A percentile compares a stretch with the other conserved stretches of the same genome.
These are phyloP conservation scores for Bryconaethiops microstoma DNA, from an alignment of 2,797 vertebrate genomes.

Conservation along the genomic window DNA sequence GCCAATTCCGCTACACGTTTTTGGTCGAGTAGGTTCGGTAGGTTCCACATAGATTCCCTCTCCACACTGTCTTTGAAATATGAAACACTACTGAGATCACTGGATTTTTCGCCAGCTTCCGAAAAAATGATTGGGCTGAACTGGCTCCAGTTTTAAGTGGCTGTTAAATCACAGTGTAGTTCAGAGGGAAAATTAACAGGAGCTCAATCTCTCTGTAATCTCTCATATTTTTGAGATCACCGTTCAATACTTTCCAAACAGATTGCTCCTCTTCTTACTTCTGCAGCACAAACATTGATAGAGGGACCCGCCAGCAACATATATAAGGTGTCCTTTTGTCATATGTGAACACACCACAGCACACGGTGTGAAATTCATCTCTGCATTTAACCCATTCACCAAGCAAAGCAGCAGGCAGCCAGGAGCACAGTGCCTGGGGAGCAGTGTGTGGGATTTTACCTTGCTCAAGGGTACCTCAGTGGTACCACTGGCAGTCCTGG, in stretches of 20 bases:
- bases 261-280: slow-evolving; percentile 25
- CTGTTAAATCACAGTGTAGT: slow-evolving; percentile 49
- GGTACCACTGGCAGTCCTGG: no score
- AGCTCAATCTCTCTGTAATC: slow-evolving; percentile 25
- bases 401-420: no score
- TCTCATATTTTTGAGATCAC: slow-evolving; percentile 47
- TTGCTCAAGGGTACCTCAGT: no score
- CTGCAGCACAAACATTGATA: background rate
- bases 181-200: slow-evolving; percentile 53
- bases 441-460: no score
- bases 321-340: no score
- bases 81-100: slow-evolving; percentile 29
- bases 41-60: slow-evolving; percentile 30
- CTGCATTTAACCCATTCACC: no score
- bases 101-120: slow-evolving; percentile 14
- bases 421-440: no score
- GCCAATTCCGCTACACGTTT: slow-evolving; percentile 27
- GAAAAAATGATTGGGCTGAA: slow-evolving; percentile 36
- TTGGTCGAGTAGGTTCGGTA: slow-evolving; percentile 27
- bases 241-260: slow-evolving; percentile 21
- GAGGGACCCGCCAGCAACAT: background rate
- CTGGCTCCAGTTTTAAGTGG: slow-evolving; percentile 32
- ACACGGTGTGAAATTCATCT: no score
- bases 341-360: no score
- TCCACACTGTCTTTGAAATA: slow-evolving; percentile 39